Conservation (phyloP, 1,140 invertebrate species). For the Venustaconcha ellipsiformis region DNA sequence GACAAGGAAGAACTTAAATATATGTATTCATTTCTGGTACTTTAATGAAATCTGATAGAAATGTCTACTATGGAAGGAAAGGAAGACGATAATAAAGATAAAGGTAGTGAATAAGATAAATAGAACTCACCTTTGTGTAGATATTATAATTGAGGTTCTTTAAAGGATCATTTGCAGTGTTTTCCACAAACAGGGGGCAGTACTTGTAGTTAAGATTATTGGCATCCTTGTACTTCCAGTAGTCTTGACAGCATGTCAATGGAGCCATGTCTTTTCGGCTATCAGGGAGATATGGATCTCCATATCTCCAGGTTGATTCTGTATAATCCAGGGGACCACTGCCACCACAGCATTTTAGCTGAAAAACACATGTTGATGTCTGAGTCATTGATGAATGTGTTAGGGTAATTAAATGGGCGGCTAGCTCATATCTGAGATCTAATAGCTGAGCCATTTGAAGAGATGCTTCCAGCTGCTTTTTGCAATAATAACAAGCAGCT, state of each 20-base stretch:
- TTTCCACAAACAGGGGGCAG: conserved; percentile 16
- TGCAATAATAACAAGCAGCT: no score
- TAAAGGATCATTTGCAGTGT: neutral
- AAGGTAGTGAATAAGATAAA: no score
- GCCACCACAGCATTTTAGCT: conserved; percentile 35
- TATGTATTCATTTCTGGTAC: no score
- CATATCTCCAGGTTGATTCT: conserved; percentile 14
- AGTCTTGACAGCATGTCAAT: conserved; percentile 29
- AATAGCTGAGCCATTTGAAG: no score
- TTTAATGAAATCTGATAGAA: no score
- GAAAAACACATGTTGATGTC: neutral
- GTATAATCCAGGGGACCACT: conserved; percentile 21
- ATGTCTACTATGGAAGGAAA: no score
- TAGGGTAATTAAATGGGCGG: no score
- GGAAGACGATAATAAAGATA: no score
- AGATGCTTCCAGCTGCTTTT: no score
- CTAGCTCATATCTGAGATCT: no score
- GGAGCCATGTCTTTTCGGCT: conserved; percentile 17
- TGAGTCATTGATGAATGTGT: no score
- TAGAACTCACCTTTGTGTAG: conserved; percentile 15
- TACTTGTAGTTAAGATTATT: conserved; percentile 1
- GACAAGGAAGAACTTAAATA: no score
- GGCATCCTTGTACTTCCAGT: conserved; percentile 16
- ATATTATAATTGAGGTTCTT: conserved; percentile 9
- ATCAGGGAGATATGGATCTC: neutral